These are phyloP conservation scores for Xanthorhoe spadicearia DNA, from an alignment of 2,888 invertebrate species.

Conservation along the genomic window DNA sequence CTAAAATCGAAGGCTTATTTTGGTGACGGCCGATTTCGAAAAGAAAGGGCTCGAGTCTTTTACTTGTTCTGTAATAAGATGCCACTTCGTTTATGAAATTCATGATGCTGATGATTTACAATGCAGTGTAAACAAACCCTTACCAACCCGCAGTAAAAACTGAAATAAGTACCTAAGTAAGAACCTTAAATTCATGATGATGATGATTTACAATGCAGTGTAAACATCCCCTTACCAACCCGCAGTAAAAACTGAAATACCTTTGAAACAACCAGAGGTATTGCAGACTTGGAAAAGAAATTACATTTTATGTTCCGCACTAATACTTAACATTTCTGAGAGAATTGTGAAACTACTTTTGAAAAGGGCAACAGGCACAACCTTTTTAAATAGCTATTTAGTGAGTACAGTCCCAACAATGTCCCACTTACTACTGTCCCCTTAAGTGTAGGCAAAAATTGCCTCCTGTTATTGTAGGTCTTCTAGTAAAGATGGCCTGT, in stretches of 20 bases:
- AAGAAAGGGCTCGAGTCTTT: no score
- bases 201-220: slow-evolving; percentile 2
- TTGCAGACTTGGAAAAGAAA: slow-evolving; percentile 32
- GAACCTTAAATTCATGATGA: no score
- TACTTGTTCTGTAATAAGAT: no score
- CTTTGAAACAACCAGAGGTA: slow-evolving; percentile 48
- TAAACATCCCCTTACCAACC: slow-evolving; percentile 12
- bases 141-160: slow-evolving; percentile 48
- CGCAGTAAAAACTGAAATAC: slow-evolving; percentile 53
- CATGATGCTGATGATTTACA: neutral
- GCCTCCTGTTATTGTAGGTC: no score
- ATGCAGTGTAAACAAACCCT: slow-evolving; percentile 11
- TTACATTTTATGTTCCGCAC: slow-evolving; percentile 28
- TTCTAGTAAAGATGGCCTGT: no score
- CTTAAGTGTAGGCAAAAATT: no score
- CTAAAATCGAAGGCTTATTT: no score
- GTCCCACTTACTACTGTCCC: no score
- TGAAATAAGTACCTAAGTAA: no score
- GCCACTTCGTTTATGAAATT: no score
- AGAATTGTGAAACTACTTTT: slow-evolving; percentile 3
- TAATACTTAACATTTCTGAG: slow-evolving; percentile 17
- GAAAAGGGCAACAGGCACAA: neutral
- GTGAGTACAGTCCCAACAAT: no score
- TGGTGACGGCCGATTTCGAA: no score
- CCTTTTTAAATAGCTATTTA: neutral